These are phyloP conservation scores for Malurus splendens DNA, from an alignment of 2,797 vertebrate species.

Conservation along the genomic window DNA sequence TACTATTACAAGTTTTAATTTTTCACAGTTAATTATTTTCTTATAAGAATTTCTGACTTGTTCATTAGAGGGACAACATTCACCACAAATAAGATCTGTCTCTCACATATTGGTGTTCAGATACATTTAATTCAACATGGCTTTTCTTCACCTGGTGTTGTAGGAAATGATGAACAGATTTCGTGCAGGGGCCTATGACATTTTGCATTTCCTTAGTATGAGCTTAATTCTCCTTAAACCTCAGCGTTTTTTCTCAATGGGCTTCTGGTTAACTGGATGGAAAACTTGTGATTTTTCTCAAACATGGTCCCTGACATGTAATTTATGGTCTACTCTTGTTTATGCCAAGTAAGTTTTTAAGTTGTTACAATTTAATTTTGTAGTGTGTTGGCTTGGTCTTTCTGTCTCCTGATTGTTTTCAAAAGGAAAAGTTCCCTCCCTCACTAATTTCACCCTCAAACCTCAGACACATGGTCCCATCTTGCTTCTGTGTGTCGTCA, in stretches of 20 bases:
- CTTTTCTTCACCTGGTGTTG: background rate
- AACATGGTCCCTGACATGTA: background rate
- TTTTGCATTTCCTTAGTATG: background rate
- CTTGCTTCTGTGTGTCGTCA: background rate
- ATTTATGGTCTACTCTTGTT: background rate
- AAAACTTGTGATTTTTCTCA: background rate
- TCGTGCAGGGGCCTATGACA: fast-evolving
- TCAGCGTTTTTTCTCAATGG: background rate
- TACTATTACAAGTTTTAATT: background rate
- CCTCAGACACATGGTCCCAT: background rate
- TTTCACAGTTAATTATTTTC: background rate
- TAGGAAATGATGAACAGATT: background rate
- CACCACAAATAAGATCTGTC: background rate
- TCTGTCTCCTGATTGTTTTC: background rate
- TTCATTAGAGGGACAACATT: background rate
- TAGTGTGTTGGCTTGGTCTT: background rate
- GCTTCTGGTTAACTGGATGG: background rate
- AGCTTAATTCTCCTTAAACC: background rate
- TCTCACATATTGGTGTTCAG: background rate
- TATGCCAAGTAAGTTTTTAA: background rate
- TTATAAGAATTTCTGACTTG: background rate
- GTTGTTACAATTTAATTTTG: background rate
- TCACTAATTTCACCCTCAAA: background rate
- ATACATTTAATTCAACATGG: background rate
- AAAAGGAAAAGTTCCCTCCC: background rate